Evolutionary conservation across 2,888 invertebrate species (phyloP).

Genomic region (Azorinus chamasolen): DNA sequence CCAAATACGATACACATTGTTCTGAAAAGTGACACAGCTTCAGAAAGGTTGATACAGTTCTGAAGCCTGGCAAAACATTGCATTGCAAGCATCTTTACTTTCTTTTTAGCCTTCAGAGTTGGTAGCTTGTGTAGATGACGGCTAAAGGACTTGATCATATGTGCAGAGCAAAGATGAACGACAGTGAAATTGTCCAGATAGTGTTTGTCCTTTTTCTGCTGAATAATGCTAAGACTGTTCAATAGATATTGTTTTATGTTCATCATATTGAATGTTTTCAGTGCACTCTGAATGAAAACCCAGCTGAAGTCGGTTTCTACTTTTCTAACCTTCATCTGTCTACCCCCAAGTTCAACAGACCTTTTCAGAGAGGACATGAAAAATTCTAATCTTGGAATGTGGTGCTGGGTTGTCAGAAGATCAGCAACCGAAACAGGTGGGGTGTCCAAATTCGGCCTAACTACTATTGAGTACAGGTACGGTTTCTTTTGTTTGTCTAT

Average conservation of each 20-base stretch:
- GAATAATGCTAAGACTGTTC: too few relatives aligned
- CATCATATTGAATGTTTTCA: constrained; percentile 14
- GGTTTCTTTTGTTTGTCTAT: constrained; percentile 2
- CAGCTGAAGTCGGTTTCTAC: constrained; percentile 17
- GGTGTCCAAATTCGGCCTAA: background rate
- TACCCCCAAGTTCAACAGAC: background rate
- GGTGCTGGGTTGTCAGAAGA: constrained; percentile 10
- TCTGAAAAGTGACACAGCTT: background rate
- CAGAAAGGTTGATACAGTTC: background rate
- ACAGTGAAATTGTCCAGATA: constrained; percentile 16
- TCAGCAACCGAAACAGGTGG: background rate
- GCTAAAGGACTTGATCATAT: constrained; percentile 23
- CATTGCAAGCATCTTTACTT: constrained; percentile 15
- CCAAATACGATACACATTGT: too few relatives aligned
- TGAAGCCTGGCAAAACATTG: constrained; percentile 16
- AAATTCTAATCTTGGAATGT: constrained; percentile 1
- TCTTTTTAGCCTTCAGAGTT: too few relatives aligned
- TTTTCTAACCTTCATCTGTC: background rate
- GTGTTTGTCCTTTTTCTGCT: too few relatives aligned
- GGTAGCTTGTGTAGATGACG: too few relatives aligned
- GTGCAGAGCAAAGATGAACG: constrained; percentile 16
- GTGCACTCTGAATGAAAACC: constrained; percentile 8
- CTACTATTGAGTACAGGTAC: constrained; percentile 2
- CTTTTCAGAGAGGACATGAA: constrained; percentile 1
- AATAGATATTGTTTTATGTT: constrained; percentile 21